A percentile compares a stretch with the other conserved stretches of the same genome.
These are phyloP conservation scores for Poliocrania exsul DNA, from an alignment of 2,797 vertebrate species.

Conservation along the genomic window DNA sequence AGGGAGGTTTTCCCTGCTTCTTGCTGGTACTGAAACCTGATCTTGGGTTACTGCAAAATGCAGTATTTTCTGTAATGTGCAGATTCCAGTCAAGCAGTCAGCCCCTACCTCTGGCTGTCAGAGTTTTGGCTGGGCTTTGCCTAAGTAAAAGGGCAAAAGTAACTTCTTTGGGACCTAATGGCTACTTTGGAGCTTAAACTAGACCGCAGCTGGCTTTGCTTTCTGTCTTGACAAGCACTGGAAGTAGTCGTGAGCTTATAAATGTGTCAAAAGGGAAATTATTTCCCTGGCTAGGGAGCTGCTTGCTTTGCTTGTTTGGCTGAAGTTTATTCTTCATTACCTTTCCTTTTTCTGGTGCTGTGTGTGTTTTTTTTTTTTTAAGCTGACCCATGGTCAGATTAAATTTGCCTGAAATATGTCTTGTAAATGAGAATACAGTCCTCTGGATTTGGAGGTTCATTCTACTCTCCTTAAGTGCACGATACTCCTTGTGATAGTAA, in stretches of 20 bases:
- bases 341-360: background rate
- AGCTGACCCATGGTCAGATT: background rate
- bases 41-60: background rate
- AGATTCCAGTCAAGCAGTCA: background rate
- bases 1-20: background rate
- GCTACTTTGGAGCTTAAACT: background rate
- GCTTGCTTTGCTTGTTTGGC: conserved; percentile 20
- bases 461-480: conserved; percentile 17
- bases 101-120: background rate
- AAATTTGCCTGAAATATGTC: conserved; percentile 34
- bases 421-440: background rate
- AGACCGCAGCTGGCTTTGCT: background rate
- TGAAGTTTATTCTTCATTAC: background rate
- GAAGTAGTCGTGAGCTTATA: background rate
- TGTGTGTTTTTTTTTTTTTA: background rate
- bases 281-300: background rate
- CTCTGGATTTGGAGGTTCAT: background rate
- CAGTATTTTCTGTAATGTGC: background rate
- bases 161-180: background rate
- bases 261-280: background rate
- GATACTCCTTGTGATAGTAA: conserved; percentile 23
- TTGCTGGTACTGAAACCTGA: background rate
- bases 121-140: background rate
- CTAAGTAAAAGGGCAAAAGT: background rate
- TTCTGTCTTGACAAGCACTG: background rate